These are phyloP conservation scores for Neosilurus hyrtlii DNA, from an alignment of 2,797 vertebrate genomes.

Conservation along the genomic window DNA sequence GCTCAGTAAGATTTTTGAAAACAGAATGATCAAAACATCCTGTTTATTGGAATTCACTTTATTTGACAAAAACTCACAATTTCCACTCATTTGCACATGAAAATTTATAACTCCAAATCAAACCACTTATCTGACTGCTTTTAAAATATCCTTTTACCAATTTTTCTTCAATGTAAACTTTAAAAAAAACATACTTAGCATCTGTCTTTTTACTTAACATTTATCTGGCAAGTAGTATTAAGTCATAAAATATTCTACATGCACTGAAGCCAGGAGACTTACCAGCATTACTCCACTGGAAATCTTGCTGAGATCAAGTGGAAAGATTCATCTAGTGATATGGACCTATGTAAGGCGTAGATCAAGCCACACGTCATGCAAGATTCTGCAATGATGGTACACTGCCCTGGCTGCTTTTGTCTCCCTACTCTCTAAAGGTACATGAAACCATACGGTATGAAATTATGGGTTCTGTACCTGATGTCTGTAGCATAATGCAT, in stretches of 20 bases:
- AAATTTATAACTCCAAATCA: neutral
- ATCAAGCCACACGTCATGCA: neutral
- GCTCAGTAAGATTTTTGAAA: neutral
- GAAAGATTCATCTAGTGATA: slow-evolving; percentile 6
- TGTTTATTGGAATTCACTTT: neutral
- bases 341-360: neutral
- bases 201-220: neutral
- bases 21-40: neutral
- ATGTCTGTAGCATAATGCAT: neutral
- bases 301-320: neutral
- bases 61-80: neutral
- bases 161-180: no score
- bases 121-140: neutral
- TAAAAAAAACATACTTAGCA: no score
- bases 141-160: neutral
- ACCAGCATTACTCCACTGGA: neutral
- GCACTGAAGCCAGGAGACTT: neutral
- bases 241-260: neutral
- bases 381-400: neutral
- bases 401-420: slow-evolving; percentile 9
- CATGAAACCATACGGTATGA: neutral
- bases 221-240: neutral
- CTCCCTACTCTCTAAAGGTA: neutral
- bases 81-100: neutral
- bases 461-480: neutral